Evolutionary conservation across 1,140 invertebrate species (phyloP), one percentile per base, ranked within the genome.

Genomic region (Bilobella aurantiaca): DNA sequence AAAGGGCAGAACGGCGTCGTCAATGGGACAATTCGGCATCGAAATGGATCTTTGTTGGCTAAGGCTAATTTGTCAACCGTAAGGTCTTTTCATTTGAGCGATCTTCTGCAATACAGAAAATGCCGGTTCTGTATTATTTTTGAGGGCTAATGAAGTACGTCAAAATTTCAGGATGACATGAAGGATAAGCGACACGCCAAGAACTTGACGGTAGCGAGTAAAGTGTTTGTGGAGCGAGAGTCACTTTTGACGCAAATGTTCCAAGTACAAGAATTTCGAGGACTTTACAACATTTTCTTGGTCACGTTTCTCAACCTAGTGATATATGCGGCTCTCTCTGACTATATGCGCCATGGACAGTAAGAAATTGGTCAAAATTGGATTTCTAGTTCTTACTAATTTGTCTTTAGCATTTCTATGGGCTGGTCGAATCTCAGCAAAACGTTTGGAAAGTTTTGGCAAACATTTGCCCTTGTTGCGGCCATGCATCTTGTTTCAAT

Each of bases 261-360:
- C 69, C 80, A 90, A 74, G 84, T 87, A 63, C 83, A 84, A 64
- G 89, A 93, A 76, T 86, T 93, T 64, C 80, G 81, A 73, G 87
- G 88, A 0, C 85, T 93, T 58, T 89, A 90, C 74, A 86, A 93
- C 76, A 86, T 92, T 59, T 91, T 91, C 76, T 79, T 87, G 18
- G 86, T 86, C 49, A 86, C 87, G 68, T 79, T 93, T 28, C 81
- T 92, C 57, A 79, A 90, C 56, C 80, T 91, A 61, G 80, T 88
- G 49, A 75, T 89, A 29, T 86, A 89, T 70, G 87, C 85, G 0
- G 77, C 85, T 18, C 79, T 85, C 5, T 83, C 83, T 69, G 89
- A 91, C 74, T 80, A 87, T 66, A 77, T 89, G 28, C 82, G 88
- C 67, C 81, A 81, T 64, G 88, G 87, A 74, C 84, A 82, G 88